These are phyloP conservation scores for Homalodisca vitripennis DNA, from an alignment of 1,140 invertebrate species.

Conservation along the genomic window DNA sequence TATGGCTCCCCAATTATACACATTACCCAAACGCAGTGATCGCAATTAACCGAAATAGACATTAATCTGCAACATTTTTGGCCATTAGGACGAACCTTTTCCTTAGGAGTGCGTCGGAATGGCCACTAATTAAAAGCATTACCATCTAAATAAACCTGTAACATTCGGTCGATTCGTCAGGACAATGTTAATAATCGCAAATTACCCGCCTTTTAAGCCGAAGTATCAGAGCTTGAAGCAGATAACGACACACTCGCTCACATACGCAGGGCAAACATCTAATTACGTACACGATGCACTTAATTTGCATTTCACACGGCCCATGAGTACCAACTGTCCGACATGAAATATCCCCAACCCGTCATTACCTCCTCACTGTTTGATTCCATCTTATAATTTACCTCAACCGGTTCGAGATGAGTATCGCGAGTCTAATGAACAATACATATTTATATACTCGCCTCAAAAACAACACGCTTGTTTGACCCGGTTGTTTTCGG, in stretches of 20 bases:
- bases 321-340: background rate
- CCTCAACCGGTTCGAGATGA: background rate
- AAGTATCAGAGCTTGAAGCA: constrained; percentile 2
- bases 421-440: constrained; percentile 2
- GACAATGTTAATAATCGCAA: too few relatives aligned
- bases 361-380: constrained; percentile 2
- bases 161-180: too few relatives aligned
- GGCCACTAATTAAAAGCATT: too few relatives aligned
- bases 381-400: constrained; percentile 9
- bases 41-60: too few relatives aligned
- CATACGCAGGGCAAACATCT: background rate
- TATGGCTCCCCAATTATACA: too few relatives aligned
- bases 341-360: constrained; percentile 13
- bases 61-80: too few relatives aligned
- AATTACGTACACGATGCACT: constrained; percentile 1
- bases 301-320: constrained; percentile 6
- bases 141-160: too few relatives aligned
- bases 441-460: constrained; percentile 5
- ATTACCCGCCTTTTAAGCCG: constrained; percentile 1
- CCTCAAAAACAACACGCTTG: too few relatives aligned
- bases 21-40: too few relatives aligned
- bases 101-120: too few relatives aligned
- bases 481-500: constrained; percentile 8
- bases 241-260: background rate
- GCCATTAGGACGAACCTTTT: too few relatives aligned